Evolutionary conservation across 2,113 vertebrate species (phyloP), one percentile per base, ranked within the genome.

Genomic region (Mirounga angustirostris): DNA sequence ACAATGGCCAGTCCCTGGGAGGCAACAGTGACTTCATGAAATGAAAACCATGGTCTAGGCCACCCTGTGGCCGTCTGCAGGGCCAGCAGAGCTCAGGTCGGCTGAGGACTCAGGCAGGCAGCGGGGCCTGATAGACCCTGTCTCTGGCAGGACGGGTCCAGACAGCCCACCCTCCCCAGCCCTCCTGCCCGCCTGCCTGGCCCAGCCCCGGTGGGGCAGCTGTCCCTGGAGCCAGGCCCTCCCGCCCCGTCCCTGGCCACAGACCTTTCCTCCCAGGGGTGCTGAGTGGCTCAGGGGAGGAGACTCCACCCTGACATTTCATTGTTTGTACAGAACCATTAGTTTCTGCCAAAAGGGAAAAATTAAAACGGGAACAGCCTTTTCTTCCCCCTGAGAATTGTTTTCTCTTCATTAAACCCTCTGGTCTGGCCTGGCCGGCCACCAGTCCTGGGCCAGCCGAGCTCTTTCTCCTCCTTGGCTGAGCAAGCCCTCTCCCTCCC

Each of bases 261-360:
- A 78, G 4, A 80, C 12, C 81, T 81, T 71, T 90, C 93, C 81
- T 91, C 94, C 80, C 46, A 0, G 91, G 58, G 56, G 36, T 22
- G 71, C 65, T 0, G 6, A 40, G 92, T 21, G 52, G 43, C 95
- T 78, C 40, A 14, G 5, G 74, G 83, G 56, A 76, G 97, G 98
- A 98, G 97, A 74, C 96, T 89, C 98, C 97, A 92, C 98, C 97
- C 98, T 54, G 59, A 54, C 26, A 93, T 95, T 89, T 93, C 97
- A 98, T 98, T 98, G 98, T 98, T 97, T 93, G 91, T 83, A 91
- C 59, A 98, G 96, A 98, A 97, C 97, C 92, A 71, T 80, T 52
- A 22, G 59, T 84, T 97, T 97, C 84, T 97, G 97, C 97, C 97
- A 93, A 94, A 94, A 93, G 86, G 95, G 52, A 97, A 96, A 93